Percentiles rank a stretch among this genome's conserved stretches.
Conservation (phyloP, 35 echinoderm and acorn worm genomes). For the Eucidaris tribuloides region DNA sequence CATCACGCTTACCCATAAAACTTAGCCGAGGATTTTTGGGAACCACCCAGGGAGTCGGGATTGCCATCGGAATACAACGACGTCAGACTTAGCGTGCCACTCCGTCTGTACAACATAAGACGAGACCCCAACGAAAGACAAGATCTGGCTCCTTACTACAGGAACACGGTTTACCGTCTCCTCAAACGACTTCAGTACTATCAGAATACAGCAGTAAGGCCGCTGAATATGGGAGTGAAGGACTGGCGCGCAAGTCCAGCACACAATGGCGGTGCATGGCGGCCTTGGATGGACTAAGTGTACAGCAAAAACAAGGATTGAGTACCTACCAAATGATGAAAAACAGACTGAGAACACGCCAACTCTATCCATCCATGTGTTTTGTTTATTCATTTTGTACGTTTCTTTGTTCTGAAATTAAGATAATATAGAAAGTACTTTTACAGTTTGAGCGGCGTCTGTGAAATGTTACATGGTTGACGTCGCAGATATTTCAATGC, state of each 20-base stretch:
- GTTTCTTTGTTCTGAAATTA: too few species aligned
- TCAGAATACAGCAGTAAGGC: slow-evolving; percentile 9
- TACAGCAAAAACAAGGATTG: too few species aligned
- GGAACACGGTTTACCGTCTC: slow-evolving; percentile 1
- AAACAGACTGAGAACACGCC: too few species aligned
- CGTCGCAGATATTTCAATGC: too few species aligned
- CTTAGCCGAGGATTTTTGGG: slow-evolving; percentile 13
- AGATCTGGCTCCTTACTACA: not conserved
- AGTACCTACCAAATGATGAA: too few species aligned
- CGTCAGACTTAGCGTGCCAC: not conserved
- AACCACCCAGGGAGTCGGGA: not conserved
- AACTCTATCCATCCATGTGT: too few species aligned
- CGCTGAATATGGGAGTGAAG: not conserved
- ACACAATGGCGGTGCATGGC: slow-evolving; percentile 1
- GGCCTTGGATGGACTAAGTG: slow-evolving; percentile 25
- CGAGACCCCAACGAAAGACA: slow-evolving; percentile 11
- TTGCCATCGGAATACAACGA: not conserved
- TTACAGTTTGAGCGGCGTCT: too few species aligned
- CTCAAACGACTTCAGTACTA: slow-evolving; percentile 10
- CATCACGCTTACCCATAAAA: too few species aligned
- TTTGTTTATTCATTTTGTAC: too few species aligned
- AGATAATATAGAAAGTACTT: too few species aligned
- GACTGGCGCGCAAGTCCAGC: not conserved
- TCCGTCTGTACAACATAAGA: not conserved
- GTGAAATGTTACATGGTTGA: too few species aligned